phyloP scores from a whole-genome alignment of 2,797 vertebrate genomes.

The Thaleichthys pacificus region DNA sequence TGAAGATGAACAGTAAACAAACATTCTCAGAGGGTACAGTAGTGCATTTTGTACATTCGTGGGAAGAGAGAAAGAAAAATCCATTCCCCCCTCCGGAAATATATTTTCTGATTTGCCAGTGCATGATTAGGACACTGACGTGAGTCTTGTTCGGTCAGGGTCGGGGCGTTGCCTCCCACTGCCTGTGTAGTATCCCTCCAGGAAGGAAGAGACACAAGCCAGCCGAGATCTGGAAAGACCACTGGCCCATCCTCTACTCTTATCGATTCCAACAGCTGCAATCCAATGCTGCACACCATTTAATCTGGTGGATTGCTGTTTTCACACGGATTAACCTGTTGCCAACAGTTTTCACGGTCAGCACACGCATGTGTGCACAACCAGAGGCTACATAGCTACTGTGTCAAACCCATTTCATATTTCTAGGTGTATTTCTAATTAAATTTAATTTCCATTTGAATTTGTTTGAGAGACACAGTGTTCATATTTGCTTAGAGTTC shows the following conservation, averaged over 20 bases:
- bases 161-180: background rate
- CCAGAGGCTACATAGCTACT: background rate
- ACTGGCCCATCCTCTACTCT: constrained; percentile 44
- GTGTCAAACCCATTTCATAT: background rate
- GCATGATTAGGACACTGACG: background rate
- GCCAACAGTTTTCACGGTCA: constrained; percentile 34
- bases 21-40: background rate
- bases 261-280: constrained; percentile 49
- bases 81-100: no score
- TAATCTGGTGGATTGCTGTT: constrained; percentile 58
- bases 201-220: constrained; percentile 25
- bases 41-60: background rate
- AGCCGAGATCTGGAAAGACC: constrained; percentile 28
- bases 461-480: background rate
- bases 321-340: constrained; percentile 62
- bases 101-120: no score
- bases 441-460: background rate
- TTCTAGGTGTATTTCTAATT: background rate
- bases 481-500: background rate
- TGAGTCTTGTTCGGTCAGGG: background rate
- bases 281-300: constrained; percentile 41
- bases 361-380: background rate
- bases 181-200: background rate
- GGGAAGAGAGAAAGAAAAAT: background rate
- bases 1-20: background rate